Evolutionary conservation across 2,797 vertebrate genomes (phyloP), one percentile per base, ranked within the genome.

Genomic region (Macropus fuliginosus): DNA sequence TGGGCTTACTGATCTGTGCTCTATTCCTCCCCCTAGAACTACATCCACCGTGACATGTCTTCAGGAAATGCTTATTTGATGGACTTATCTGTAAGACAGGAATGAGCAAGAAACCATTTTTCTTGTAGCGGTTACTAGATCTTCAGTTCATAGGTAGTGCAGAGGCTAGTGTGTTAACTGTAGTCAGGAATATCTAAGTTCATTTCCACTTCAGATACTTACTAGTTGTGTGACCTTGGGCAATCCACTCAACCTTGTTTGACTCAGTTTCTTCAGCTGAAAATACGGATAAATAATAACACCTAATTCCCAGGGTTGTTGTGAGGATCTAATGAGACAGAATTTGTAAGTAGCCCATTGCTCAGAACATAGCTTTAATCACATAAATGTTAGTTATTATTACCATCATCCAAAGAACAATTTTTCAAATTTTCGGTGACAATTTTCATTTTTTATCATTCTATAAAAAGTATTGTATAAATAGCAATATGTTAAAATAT

Each of bases 371-470:
- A 50, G 74, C 21, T 50, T 40, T 1, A 24, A 50, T 21, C 24
- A 27, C 9, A 87, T 46, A 87, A 87, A 46, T 50, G 40, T 8
- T 40, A 4, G n/a, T 5, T 14, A 34, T 74, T 87, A 50, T 50
- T 74, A 40, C 40, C 50, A 81, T 28, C 90, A 18, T 93, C 6
- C 55, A 56, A 95, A 50, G 90, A 8, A n/a, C 9, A 62, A 2
- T 91, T 16, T 27, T 95, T 92, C 40, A 87, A 92, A 93, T 89
- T 28, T 13, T 29, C 9, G 14, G 62, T 90, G 90, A 94, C 16
- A 57, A 92, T 66, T 54, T 92, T 93, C 24, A 91, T 91, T 94
- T 59, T 24, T 55, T 56, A 55, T 93, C 18, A 34, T 90, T 92
- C 90, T 95, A 24, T 90, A 10, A 91, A 91, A 90, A 50, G 31